Evolutionary conservation across 2,888 invertebrate species (phyloP).

Genomic region (Fissipunctia ypsillon): DNA sequence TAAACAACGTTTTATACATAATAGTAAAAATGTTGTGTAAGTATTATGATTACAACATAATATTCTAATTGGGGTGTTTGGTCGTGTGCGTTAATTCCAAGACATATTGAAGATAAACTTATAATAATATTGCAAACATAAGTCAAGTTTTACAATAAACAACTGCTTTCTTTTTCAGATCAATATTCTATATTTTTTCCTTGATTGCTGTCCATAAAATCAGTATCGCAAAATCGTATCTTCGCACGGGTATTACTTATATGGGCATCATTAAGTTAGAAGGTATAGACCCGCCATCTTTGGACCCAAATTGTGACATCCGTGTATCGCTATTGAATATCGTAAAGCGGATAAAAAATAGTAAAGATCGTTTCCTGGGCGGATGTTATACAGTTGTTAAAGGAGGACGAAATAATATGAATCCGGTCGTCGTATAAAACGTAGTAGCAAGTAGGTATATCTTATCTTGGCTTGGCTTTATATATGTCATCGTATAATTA

Average conservation of each 20-base stretch:
- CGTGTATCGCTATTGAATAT: conserved; percentile 49
- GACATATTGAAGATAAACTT: neutral
- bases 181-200: conserved; percentile 4
- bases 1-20: too few species aligned
- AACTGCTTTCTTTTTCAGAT: neutral
- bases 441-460: neutral
- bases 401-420: conserved; percentile 27
- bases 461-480: neutral
- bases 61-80: too few species aligned
- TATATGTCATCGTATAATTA: too few species aligned
- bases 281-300: conserved; percentile 29
- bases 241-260: neutral
- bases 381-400: conserved; percentile 34
- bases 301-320: conserved; percentile 52
- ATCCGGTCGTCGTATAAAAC: neutral
- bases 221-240: conserved; percentile 18
- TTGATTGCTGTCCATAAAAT: conserved; percentile 28
- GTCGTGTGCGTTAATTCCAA: too few species aligned
- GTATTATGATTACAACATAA: too few species aligned
- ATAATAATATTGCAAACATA: neutral
- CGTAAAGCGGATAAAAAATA: conserved; percentile 42
- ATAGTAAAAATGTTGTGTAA: too few species aligned
- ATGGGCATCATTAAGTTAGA: conserved; percentile 44
- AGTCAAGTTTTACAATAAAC: neutral
- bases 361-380: conserved; percentile 38